Evolutionary conservation across 2,113 vertebrate species (phyloP).

Genomic region (Coreoperca whiteheadi): DNA sequence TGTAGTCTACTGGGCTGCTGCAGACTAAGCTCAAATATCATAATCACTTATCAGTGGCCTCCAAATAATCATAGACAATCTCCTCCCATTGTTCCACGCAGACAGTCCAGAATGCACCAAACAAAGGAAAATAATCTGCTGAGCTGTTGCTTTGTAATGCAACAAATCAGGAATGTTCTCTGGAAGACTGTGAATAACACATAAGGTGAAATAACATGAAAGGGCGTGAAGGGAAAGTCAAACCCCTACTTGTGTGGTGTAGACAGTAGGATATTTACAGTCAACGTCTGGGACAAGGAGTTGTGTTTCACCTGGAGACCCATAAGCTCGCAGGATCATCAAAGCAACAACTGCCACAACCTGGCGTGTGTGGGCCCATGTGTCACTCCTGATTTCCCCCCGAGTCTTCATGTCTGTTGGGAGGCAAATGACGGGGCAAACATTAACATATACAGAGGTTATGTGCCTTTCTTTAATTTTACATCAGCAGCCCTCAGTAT

Average conservation of each 20-base stretch:
- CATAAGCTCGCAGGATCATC: conserved; percentile 71
- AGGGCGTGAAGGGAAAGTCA: conserved; percentile 59
- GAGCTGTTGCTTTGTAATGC: conserved; percentile 45
- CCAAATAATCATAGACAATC: conserved; percentile 60
- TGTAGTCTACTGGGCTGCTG: conserved; percentile 53
- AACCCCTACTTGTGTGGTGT: conserved; percentile 58
- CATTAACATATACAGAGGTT: conserved; percentile 71
- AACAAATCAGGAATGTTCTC: conserved; percentile 49
- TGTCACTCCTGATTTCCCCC: conserved; percentile 81
- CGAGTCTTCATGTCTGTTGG: conserved; percentile 71
- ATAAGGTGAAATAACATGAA: conserved; percentile 46
- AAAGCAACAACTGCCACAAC: conserved; percentile 78
- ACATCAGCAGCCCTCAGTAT: conserved; percentile 43
- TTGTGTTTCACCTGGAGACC: conserved; percentile 70
- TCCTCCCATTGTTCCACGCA: conserved; percentile 43
- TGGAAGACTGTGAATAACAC: conserved; percentile 36
- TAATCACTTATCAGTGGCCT: conserved; percentile 64
- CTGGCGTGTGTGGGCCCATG: conserved; percentile 71
- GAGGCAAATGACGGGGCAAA: conserved; percentile 79
- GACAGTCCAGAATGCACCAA: conserved; percentile 45
- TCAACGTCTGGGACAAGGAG: conserved; percentile 67
- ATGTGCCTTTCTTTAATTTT: conserved; percentile 58
- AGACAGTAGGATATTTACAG: conserved; percentile 77
- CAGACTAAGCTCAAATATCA: conserved; percentile 56
- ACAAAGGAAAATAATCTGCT: conserved; percentile 58